phyloP scores from a whole-genome alignment of 2,888 invertebrate species.

The Lissonota sp. region DNA sequence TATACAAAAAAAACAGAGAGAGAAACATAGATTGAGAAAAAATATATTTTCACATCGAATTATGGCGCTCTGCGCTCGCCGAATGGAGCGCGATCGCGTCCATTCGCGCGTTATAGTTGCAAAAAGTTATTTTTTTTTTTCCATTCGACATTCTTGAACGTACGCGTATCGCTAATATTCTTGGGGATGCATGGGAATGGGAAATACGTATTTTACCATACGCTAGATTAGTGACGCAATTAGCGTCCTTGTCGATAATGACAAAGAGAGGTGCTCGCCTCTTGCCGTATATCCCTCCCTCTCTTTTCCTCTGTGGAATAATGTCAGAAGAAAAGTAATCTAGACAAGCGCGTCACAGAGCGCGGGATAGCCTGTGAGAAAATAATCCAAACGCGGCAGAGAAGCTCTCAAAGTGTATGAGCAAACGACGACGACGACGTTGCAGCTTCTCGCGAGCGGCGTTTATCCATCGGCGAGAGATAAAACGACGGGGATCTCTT shows the following conservation, averaged over 20 bases:
- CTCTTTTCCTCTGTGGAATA: slow-evolving; percentile 64
- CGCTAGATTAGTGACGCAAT: slow-evolving; percentile 68
- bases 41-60: slow-evolving; percentile 36
- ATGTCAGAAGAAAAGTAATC: slow-evolving; percentile 75
- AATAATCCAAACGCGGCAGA: slow-evolving; percentile 67
- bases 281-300: too few species aligned
- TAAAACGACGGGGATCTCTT: slow-evolving; percentile 23
- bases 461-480: slow-evolving; percentile 63
- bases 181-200: slow-evolving; percentile 41
- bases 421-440: slow-evolving; percentile 3
- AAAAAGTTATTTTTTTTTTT: slow-evolving; percentile 35
- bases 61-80: slow-evolving; percentile 1
- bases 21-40: slow-evolving; percentile 8
- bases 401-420: slow-evolving; percentile 21
- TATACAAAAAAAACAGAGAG: background rate
- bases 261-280: slow-evolving; percentile 58
- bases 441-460: slow-evolving; percentile 56
- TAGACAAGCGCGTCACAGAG: slow-evolving; percentile 53
- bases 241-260: slow-evolving; percentile 79
- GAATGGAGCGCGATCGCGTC: slow-evolving; percentile 1
- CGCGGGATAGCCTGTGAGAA: slow-evolving; percentile 71
- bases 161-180: background rate
- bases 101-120: slow-evolving; percentile 45
- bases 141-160: slow-evolving; percentile 32
- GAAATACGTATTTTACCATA: slow-evolving; percentile 30